Base-by-base conservation (phyloP, 35 echinoderm and acorn worm genomes). In the Nesometra sesokonis region DNA sequence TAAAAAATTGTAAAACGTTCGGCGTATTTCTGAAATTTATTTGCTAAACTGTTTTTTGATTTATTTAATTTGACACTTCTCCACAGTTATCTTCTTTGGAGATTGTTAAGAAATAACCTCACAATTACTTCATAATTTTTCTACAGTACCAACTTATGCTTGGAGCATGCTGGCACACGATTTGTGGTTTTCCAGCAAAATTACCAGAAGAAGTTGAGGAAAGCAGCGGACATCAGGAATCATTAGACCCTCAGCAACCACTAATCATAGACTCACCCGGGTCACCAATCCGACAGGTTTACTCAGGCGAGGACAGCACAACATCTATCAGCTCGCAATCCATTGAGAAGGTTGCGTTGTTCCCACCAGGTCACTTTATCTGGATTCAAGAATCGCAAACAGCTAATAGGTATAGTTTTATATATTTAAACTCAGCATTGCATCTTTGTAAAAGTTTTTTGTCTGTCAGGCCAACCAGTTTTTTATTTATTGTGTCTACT, bases 161-260 rank as follows among this genome's bases (percentile, higher is more conserved):
- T 35, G 90, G 94, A 31, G 94, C 90, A 34, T 92, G 90, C 46
- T 96, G 94, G 94, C 91, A 92, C 76, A 84, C 90, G 34, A 29
- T 85, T 17, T 90, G 85, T 32, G 94, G 94, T 85, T 88, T 96
- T 84, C 94, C 94, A 84, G 90, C 90, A 17, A 89, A 82, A 0
- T 79, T 92, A 0, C 90, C 94, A 32, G 76, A 92, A 29, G 52
- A 81, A 27, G 32, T 32, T 30, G 30, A 77, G 11, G 81, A 78
- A 0, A 27, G 31, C 4, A 52, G 84, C 46, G 33, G 34, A 11
- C 39, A 85, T 38, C 82, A 35, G 0, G 82, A 83, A 31, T 77
- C 52, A 9, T 67, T 52, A 30, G 77, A 86, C 52, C 85, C 85
- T 32, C 85, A 77, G 33, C 47, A 86, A 30, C 85, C 85, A 11